Evolutionary conservation across 2,797 vertebrate genomes (phyloP).

Genomic region (Pseudochirops corinnae): DNA sequence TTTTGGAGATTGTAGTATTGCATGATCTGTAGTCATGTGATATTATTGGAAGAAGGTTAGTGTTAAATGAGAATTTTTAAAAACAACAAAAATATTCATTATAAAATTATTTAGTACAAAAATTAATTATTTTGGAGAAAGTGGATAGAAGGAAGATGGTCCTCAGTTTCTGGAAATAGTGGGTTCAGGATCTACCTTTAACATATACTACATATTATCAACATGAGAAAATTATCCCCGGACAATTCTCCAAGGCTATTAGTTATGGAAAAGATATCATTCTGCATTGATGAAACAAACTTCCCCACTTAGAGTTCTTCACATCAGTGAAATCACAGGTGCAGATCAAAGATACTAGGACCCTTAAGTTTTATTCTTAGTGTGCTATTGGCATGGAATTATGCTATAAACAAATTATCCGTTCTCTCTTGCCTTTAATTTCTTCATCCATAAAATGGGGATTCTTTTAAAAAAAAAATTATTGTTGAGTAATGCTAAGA

Average conservation of each 20-base stretch:
- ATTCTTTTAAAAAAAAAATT: not conserved
- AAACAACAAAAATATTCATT: no score
- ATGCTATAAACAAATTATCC: not conserved
- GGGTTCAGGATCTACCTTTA: not conserved
- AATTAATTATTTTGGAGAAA: not conserved
- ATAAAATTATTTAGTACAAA: no score
- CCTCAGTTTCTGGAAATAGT: no score
- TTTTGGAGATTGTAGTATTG: not conserved
- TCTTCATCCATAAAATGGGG: not conserved
- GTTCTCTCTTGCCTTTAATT: not conserved
- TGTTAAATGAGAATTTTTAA: not conserved
- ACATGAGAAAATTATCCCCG: not conserved
- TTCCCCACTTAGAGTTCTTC: not conserved
- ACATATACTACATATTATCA: not conserved
- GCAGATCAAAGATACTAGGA: not conserved
- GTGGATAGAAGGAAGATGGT: no score
- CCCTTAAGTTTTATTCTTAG: not conserved
- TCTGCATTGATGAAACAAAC: not conserved
- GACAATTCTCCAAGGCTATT: not conserved
- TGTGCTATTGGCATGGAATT: not conserved
- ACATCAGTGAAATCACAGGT: not conserved
- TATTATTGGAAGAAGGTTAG: not conserved
- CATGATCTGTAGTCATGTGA: not conserved
- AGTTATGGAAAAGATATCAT: not conserved
- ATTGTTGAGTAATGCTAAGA: not conserved